Evolutionary conservation across 30 jellyfish, hydroid and myxozoan species (phyloP).

Genomic region (Clytia hemisphaerica): DNA sequence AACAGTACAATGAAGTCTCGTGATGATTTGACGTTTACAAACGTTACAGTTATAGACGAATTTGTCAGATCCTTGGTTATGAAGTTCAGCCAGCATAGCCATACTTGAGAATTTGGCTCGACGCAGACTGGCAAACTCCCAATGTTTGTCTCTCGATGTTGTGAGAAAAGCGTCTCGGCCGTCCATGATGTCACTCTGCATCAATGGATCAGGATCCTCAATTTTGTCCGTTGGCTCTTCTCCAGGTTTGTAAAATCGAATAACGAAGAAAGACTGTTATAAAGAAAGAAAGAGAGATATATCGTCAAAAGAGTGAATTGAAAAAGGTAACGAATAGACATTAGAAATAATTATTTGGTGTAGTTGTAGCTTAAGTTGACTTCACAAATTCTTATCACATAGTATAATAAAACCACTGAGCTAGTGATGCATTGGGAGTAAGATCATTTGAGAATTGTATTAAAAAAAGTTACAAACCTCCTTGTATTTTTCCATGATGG

Average conservation of each 20-base stretch:
- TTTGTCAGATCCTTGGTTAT: conserved; percentile 91
- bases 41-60: conserved; percentile 91
- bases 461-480: conserved; percentile 50
- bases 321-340: too few relatives aligned
- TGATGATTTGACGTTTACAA: conserved; percentile 89
- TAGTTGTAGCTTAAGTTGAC: too few relatives aligned
- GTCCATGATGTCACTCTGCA: conserved; percentile 96
- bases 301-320: too few relatives aligned
- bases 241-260: conserved; percentile 70
- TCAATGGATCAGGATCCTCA: conserved; percentile 94
- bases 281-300: not conserved
- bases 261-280: conserved; percentile 88
- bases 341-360: too few relatives aligned
- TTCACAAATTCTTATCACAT: too few relatives aligned
- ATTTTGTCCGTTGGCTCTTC: conserved; percentile 60
- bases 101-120: conserved; percentile 97
- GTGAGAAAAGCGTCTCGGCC: conserved; percentile 97
- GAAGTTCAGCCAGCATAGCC: conserved; percentile 98
- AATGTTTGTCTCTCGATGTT: conserved; percentile 88
- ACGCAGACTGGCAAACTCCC: conserved; percentile 98
- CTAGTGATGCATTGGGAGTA: too few relatives aligned
- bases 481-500: conserved; percentile 92
- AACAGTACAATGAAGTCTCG: conserved; percentile 94
- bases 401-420: too few relatives aligned
- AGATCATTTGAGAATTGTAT: not conserved